A percentile compares a stretch with the other conserved stretches of the same genome.
Conservation (phyloP, 1,140 invertebrate genomes). For the Aethina tumida region DNA sequence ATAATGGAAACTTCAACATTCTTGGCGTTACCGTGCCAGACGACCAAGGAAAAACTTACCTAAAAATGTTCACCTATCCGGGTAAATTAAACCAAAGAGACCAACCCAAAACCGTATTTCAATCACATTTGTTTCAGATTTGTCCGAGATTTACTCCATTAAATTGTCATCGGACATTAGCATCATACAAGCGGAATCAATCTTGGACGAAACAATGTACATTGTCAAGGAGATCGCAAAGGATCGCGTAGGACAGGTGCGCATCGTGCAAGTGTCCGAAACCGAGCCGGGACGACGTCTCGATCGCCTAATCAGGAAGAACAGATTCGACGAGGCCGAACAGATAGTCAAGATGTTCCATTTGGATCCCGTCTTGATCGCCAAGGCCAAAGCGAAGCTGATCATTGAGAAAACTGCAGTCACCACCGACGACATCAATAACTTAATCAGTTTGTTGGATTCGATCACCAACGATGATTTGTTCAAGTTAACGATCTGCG, state of each 20-base stretch:
- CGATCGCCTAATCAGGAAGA: conserved; percentile 15
- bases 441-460: conserved; percentile 21
- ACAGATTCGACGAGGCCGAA: conserved; percentile 26
- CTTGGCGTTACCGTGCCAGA: conserved; percentile 11
- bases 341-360: conserved; percentile 19
- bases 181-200: conserved; percentile 13
- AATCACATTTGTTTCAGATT: conserved; percentile 11
- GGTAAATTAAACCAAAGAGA: conserved; percentile 10
- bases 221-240: conserved; percentile 16
- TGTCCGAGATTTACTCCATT: conserved; percentile 19
- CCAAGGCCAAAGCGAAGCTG: conserved; percentile 20
- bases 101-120: not conserved
- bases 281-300: conserved; percentile 20
- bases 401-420: conserved; percentile 20
- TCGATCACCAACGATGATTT: conserved; percentile 14
- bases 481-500: conserved; percentile 21
- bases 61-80: conserved; percentile 8
- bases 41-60: conserved; percentile 5
- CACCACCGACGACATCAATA: conserved; percentile 17
- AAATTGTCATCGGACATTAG: conserved; percentile 12
- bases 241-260: conserved; percentile 13
- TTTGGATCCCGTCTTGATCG: conserved; percentile 14
- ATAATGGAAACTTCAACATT: conserved; percentile 12
- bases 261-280: conserved; percentile 20
- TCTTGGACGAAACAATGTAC: conserved; percentile 21